Percentiles rank a stretch among this genome's conserved stretches.
These are phyloP conservation scores for Astatoreochromis straeleni DNA, from an alignment of 2,113 vertebrate genomes.

Conservation along the genomic window DNA sequence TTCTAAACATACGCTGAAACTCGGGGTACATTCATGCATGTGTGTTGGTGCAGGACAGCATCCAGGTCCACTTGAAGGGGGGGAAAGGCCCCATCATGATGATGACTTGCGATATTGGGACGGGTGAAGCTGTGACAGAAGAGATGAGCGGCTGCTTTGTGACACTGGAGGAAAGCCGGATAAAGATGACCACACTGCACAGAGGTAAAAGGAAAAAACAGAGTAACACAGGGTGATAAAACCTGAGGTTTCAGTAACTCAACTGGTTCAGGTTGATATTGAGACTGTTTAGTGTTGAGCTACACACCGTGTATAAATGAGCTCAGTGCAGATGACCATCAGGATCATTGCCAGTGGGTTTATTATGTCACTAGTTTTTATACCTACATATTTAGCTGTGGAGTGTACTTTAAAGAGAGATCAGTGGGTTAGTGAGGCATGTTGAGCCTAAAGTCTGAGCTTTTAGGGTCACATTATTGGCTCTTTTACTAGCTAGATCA, in stretches of 20 bases:
- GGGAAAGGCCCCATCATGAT: constrained; percentile 81
- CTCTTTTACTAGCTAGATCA: not conserved
- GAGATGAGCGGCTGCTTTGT: constrained; percentile 27
- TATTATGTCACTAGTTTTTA: not conserved
- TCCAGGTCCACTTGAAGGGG: constrained; percentile 83
- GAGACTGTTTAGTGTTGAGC: not conserved
- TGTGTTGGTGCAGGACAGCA: constrained; percentile 70
- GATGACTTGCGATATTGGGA: constrained; percentile 71
- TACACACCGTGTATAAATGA: not conserved
- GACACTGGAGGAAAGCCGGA: constrained; percentile 60
- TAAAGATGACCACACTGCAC: constrained; percentile 10
- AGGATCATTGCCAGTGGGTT: not conserved
- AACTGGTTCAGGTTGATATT: not conserved
- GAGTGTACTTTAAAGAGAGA: not conserved
- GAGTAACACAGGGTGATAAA: not conserved
- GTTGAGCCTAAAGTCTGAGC: not conserved
- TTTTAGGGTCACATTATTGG: not conserved
- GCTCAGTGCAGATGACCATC: not conserved
- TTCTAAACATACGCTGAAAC: not conserved
- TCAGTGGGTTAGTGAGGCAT: not conserved
- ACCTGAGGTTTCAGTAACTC: not conserved
- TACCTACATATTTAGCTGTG: not conserved
- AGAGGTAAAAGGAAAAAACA: constrained; percentile 24
- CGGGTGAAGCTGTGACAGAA: not conserved
- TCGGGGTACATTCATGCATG: not conserved